A percentile compares a stretch with the other conserved stretches of the same genome.
Evolutionary conservation across 2,113 vertebrate species (phyloP).

Genomic region (Aleadryas rufinucha): DNA sequence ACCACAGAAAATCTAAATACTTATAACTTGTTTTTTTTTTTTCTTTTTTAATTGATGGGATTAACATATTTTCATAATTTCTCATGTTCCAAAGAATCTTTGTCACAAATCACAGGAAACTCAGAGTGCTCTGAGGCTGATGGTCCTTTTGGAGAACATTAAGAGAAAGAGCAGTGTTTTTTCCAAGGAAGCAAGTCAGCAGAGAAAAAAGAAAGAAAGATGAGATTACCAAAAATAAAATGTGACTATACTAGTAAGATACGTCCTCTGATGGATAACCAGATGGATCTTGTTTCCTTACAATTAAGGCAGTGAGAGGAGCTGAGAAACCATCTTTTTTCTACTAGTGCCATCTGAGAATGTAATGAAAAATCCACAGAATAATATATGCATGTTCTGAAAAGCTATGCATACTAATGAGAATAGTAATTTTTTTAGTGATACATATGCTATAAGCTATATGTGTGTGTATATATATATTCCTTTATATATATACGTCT

Average conservation of each 20-base stretch:
- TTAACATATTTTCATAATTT: background rate
- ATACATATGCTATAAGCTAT: background rate
- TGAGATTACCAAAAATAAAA: background rate
- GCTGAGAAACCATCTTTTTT: background rate
- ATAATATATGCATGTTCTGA: background rate
- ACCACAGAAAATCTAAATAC: background rate
- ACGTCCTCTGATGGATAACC: background rate
- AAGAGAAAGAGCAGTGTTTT: background rate
- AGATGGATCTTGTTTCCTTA: background rate
- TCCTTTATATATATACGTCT: background rate
- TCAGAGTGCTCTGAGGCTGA: background rate
- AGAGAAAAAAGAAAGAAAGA: background rate
- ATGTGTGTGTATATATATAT: too few relatives aligned
- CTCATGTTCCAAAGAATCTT: background rate
- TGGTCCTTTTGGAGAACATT: background rate
- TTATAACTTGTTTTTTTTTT: background rate
- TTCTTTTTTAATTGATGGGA: background rate
- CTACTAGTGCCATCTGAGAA: background rate
- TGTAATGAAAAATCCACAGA: background rate
- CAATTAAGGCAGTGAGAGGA: background rate
- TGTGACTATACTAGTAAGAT: background rate
- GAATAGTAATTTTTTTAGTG: background rate
- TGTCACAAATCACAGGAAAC: background rate
- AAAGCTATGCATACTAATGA: background rate
- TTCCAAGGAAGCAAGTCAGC: background rate